Percentiles rank a stretch among this genome's conserved stretches.
Conservation (phyloP, 2,113 vertebrate genomes). For the Cryptotis parvus region DNA sequence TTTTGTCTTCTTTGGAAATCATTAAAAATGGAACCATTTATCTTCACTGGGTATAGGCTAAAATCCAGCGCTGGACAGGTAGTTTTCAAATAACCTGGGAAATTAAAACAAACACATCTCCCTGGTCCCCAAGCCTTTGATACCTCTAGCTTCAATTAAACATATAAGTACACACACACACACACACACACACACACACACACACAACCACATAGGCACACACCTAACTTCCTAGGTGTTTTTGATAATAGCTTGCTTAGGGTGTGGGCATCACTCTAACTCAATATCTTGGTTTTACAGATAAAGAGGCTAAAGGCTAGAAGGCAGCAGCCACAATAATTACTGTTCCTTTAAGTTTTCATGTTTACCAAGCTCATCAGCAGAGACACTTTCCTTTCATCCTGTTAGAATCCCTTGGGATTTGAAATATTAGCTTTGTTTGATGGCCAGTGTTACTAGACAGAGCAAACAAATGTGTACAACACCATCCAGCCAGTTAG, state of each 20-base stretch:
- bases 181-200: neutral
- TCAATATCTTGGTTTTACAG: neutral
- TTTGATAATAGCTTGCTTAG: neutral
- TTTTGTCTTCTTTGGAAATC: conserved; percentile 22
- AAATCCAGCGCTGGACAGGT: neutral
- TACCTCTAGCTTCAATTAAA: neutral
- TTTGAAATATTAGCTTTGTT: neutral
- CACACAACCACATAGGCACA: neutral
- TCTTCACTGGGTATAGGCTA: neutral
- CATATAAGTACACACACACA: neutral
- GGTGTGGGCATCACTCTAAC: neutral
- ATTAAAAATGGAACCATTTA: neutral
- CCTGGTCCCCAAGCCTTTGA: neutral
- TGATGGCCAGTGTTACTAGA: neutral
- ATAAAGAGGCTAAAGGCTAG: neutral
- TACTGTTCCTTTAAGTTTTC: neutral
- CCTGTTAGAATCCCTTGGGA: neutral
- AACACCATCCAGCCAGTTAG: conserved; percentile 21
- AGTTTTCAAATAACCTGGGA: neutral
- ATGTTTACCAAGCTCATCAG: neutral
- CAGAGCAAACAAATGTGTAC: neutral
- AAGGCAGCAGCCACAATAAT: neutral
- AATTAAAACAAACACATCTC: conserved; percentile 14
- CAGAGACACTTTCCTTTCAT: neutral
- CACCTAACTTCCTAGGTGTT: neutral